phyloP scores from a whole-genome alignment of 2,113 vertebrate genomes.

The Charina bottae region DNA sequence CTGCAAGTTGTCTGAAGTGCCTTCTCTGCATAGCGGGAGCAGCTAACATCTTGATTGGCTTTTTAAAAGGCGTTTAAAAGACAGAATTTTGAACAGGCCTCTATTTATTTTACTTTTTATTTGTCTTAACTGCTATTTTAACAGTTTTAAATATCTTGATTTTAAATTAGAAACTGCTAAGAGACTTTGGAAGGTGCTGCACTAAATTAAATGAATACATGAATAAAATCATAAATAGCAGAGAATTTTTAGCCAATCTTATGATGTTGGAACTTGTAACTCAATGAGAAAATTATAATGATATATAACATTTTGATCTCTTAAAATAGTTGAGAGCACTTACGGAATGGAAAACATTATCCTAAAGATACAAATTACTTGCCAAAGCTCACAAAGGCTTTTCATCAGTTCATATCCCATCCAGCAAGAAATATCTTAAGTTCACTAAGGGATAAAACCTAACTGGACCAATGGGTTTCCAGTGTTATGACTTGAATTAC shows the following conservation, averaged over 20 bases:
- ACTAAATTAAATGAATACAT: background rate
- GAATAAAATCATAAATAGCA: background rate
- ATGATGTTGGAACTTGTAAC: background rate
- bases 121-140: background rate
- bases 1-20: background rate
- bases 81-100: background rate
- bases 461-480: background rate
- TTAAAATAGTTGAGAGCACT: background rate
- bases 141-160: background rate
- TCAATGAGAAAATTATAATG: background rate
- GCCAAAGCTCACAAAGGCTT: background rate
- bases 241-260: background rate
- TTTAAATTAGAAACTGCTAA: background rate
- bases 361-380: background rate
- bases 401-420: constrained; percentile 12
- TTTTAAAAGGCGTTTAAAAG: background rate
- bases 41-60: background rate
- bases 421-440: background rate
- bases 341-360: background rate
- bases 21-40: background rate
- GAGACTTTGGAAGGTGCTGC: background rate
- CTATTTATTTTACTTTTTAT: background rate
- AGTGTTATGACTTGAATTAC: background rate
- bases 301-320: background rate
- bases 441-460: background rate